Conservation (phyloP, 2,888 invertebrate genomes). For the Cetonia aurata region DNA sequence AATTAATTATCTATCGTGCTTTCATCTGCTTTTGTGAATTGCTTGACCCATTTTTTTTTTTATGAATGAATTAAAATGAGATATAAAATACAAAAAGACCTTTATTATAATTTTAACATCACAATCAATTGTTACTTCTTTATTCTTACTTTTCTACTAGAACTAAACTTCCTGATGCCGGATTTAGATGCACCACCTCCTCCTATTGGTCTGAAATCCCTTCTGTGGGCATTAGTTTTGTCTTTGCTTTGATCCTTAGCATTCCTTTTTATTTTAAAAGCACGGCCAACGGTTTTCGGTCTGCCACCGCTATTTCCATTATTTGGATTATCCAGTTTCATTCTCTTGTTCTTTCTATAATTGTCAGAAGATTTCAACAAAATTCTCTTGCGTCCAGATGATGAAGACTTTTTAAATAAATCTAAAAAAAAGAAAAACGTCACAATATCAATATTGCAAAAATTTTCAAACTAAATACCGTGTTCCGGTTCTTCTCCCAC, state of each 20-base stretch:
- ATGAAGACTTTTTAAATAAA: slow-evolving; percentile 52
- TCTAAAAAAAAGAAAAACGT: slow-evolving; percentile 51
- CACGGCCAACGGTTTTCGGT: slow-evolving; percentile 34
- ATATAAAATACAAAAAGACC: too few species aligned
- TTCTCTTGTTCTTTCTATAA: slow-evolving; percentile 56
- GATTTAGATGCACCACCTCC: slow-evolving; percentile 51
- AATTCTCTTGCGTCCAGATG: slow-evolving; percentile 52
- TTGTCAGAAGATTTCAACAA: slow-evolving; percentile 50
- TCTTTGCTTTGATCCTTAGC: slow-evolving; percentile 50
- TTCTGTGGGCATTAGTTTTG: slow-evolving; percentile 58
- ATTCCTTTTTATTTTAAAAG: slow-evolving; percentile 39
- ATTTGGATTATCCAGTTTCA: slow-evolving; percentile 49
- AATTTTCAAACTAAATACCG: slow-evolving; percentile 68
- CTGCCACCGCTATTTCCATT: neutral
- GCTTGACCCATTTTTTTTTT: too few species aligned
- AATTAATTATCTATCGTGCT: too few species aligned
- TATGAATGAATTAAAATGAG: too few species aligned
- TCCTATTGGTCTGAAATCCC: slow-evolving; percentile 61
- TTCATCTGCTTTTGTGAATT: too few species aligned
- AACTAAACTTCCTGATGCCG: slow-evolving; percentile 32
- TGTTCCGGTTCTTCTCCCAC: slow-evolving; percentile 91
- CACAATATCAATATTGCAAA: neutral
- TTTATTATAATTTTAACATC: too few species aligned
- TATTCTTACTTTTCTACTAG: too few species aligned
- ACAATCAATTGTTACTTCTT: too few species aligned